Conservation (phyloP, 2,888 invertebrate species). For the Dromius quadrimaculatus region DNA sequence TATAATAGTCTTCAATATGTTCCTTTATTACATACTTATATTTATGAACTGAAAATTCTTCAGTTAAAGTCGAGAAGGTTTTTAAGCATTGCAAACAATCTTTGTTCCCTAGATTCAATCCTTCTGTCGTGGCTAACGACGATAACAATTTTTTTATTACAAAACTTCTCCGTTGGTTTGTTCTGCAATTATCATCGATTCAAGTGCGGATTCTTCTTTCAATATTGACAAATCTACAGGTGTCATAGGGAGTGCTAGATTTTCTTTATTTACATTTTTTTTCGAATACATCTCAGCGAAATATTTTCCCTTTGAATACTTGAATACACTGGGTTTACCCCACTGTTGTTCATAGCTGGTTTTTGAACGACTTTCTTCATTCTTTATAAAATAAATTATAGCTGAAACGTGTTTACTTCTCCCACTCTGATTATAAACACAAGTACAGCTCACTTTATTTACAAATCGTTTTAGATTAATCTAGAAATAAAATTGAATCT, state of each 20-base stretch:
- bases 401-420: conserved; percentile 54
- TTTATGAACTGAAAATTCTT: background rate
- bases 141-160: conserved; percentile 3
- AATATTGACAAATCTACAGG: background rate
- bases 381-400: conserved; percentile 52
- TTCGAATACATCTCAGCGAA: conserved; percentile 51
- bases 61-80: background rate
- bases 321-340: conserved; percentile 53
- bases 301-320: conserved; percentile 53
- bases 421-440: conserved; percentile 53
- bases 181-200: background rate
- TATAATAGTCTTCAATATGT: background rate
- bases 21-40: too few species aligned
- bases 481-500: too few species aligned
- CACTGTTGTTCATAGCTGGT: conserved; percentile 54
- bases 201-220: background rate
- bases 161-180: background rate
- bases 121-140: background rate
- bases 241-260: background rate
- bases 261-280: conserved; percentile 21
- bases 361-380: conserved; percentile 53
- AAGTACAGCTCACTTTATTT: conserved; percentile 46
- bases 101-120: background rate
- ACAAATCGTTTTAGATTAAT: conserved; percentile 50
- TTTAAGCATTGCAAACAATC: background rate